These are phyloP conservation scores for Sula dactylatra DNA, from an alignment of 2,113 vertebrate species.

Conservation along the genomic window DNA sequence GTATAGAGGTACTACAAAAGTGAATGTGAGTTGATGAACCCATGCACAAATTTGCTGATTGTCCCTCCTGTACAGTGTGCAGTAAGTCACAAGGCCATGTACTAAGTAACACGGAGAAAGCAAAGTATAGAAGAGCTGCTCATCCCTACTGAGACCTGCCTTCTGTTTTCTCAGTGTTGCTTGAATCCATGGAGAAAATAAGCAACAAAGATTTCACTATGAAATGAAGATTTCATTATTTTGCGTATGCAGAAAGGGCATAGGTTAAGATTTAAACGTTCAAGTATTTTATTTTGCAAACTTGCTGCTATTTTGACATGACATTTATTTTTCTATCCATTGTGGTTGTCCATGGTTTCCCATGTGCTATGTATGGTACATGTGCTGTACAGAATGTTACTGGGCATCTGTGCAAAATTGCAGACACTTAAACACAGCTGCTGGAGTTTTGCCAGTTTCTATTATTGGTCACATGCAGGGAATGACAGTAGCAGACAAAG, in stretches of 20 bases:
- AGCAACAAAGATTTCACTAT: not conserved
- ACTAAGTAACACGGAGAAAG: not conserved
- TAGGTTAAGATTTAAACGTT: not conserved
- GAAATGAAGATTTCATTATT: not conserved
- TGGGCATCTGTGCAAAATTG: not conserved
- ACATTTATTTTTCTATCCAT: not conserved
- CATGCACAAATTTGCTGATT: not conserved
- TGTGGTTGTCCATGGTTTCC: not conserved
- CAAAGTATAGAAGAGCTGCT: not conserved
- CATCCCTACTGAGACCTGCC: not conserved
- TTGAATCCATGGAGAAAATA: not conserved
- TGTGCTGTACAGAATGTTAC: not conserved
- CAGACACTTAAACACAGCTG: not conserved
- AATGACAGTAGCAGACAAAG: slow-evolving; percentile 1
- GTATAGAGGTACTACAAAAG: not conserved
- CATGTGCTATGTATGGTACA: not conserved
- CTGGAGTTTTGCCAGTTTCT: slow-evolving; percentile 20
- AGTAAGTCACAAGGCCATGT: not conserved
- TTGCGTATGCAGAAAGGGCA: not conserved
- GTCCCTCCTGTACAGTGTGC: not conserved
- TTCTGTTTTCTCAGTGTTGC: not conserved
- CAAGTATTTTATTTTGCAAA: not conserved
- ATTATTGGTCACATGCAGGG: not conserved
- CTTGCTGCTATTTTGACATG: not conserved
- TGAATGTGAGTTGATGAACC: accelerated